Conservation (phyloP, 1,140 invertebrate species). For the Subanguina moxae region DNA sequence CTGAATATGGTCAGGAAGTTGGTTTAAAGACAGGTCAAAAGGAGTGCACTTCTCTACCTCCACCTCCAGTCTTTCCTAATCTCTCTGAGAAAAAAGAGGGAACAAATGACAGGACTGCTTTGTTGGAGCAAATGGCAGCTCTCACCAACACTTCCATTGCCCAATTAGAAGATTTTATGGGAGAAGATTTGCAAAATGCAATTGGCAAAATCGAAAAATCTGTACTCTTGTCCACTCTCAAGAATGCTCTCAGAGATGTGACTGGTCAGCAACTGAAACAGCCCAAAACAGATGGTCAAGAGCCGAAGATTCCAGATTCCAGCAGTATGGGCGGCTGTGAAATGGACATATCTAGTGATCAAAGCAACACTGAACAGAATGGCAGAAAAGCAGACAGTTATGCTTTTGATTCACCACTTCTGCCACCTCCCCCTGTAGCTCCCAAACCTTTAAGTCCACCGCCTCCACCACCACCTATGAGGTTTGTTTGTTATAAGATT, state of each 20-base stretch:
- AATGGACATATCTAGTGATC: slow-evolving; percentile 12
- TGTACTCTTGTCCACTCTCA: slow-evolving; percentile 10
- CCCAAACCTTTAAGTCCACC: neutral
- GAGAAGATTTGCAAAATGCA: slow-evolving; percentile 33
- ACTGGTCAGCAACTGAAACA: neutral
- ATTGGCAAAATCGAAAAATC: slow-evolving; percentile 20
- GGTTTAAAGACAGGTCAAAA: neutral
- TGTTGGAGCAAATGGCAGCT: slow-evolving; percentile 14
- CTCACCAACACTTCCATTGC: slow-evolving; percentile 20
- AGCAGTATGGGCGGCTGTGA: slow-evolving; percentile 3
- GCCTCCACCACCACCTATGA: neutral
- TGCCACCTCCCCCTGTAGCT: neutral
- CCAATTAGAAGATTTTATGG: slow-evolving; percentile 20
- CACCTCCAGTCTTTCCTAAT: slow-evolving; percentile 1
- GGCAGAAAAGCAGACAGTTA: neutral
- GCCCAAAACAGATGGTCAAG: neutral
- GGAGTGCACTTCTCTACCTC: slow-evolving; percentile 1
- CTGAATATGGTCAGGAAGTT: neutral
- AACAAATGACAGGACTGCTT: neutral
- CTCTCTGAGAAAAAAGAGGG: neutral
- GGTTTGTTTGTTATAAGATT: neutral
- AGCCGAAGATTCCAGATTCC: neutral
- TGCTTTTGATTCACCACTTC: neutral
- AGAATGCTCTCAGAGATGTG: slow-evolving; percentile 19
- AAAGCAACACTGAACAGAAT: neutral